phyloP scores from a whole-genome alignment of 2,888 invertebrate genomes.

The Caenorhabditis becei region DNA sequence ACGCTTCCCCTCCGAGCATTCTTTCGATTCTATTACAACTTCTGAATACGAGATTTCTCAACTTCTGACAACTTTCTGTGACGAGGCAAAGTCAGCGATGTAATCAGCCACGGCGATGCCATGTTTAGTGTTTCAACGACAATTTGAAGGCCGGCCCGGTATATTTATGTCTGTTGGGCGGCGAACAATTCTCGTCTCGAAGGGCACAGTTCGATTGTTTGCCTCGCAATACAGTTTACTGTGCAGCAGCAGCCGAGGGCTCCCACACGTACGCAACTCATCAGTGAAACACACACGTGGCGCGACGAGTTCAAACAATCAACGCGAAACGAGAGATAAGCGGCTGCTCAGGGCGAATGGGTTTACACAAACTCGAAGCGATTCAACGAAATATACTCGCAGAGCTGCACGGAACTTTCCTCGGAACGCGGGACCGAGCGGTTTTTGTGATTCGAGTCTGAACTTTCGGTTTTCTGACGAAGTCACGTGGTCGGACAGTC shows the following conservation, averaged over 20 bases:
- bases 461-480: slow-evolving; percentile 11
- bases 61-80: too few relatives aligned
- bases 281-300: slow-evolving; percentile 51
- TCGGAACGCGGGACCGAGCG: slow-evolving; percentile 1
- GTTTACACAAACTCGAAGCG: slow-evolving; percentile 52
- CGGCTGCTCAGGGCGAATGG: slow-evolving; percentile 22
- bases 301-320: slow-evolving; percentile 55
- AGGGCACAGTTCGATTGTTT: not conserved
- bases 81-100: not conserved
- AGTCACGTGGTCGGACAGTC: slow-evolving; percentile 18
- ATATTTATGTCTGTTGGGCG: slow-evolving; percentile 18
- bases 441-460: slow-evolving; percentile 15
- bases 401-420: slow-evolving; percentile 16
- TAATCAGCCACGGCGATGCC: not conserved
- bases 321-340: slow-evolving; percentile 21
- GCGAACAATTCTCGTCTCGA: slow-evolving; percentile 1
- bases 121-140: slow-evolving; percentile 36
- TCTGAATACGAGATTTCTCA: too few relatives aligned
- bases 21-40: too few relatives aligned
- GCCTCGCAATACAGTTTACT: slow-evolving; percentile 23
- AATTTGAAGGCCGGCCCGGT: slow-evolving; percentile 21
- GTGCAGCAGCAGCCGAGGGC: slow-evolving; percentile 10
- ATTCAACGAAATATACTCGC: slow-evolving; percentile 4
- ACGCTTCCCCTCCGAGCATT: too few relatives aligned
- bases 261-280: slow-evolving; percentile 24